Base-by-base conservation (phyloP, 2,888 invertebrate species). In the Neria commutata region DNA sequence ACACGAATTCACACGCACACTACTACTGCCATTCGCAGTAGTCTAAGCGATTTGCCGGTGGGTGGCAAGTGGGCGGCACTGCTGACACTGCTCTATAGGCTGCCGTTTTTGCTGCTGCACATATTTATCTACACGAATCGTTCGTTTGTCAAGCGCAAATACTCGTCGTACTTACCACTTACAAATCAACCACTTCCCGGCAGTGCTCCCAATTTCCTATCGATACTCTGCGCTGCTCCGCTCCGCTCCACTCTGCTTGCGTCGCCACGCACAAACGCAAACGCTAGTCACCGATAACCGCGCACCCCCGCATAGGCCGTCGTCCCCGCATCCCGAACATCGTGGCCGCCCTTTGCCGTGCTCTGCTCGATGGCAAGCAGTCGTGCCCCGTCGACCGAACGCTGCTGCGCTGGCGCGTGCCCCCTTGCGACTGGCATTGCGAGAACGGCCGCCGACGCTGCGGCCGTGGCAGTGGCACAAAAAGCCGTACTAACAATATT, bases 401-500 rank as follows among this genome's bases (percentile, higher is more conserved):
- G 6, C 11, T 11, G 42, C 21, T 4, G 37, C 6, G 5, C 6
- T 19, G 42, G 42, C 42, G 17, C 42, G 42, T 42, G 42, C 42
- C 19, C 19, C 37, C n/a, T n/a, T n/a, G n/a, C n/a, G n/a, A n/a
- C n/a, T n/a, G n/a, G n/a, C n/a, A n/a, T n/a, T n/a, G n/a, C n/a
- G n/a, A n/a, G n/a, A n/a, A n/a, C n/a, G 40, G 24, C 29, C 37
- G 47, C 61, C 54, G 60, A 50, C 17, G 24, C 40, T 21, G 19
- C 54, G 49, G 54, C 59, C 65, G 6, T 57, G 68, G 61, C 63
- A 63, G 67, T 69, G 60, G 60, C 70, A 61, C 63, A 65, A 73
- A 69, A 73, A 73, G 72, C 69, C 73, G 63, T 68, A 72, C 73
- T 74, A 71, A 74, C 72, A 76, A 75, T 76, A 75, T 75, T 75